Conservation (phyloP, 2,888 invertebrate genomes). For the Aleiodes alternator region DNA sequence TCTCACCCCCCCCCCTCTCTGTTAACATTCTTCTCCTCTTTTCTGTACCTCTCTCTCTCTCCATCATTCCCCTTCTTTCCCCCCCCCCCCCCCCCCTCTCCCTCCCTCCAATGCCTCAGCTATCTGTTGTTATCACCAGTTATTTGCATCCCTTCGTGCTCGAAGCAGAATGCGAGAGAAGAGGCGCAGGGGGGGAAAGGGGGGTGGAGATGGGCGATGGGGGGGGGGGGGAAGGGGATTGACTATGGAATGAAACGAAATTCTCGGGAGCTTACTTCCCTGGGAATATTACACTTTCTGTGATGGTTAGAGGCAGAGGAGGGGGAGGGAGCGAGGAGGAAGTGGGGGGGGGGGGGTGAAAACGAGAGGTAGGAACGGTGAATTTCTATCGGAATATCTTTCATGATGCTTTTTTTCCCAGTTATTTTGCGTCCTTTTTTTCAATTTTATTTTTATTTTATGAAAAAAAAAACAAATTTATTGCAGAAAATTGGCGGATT, state of each 20-base stretch:
- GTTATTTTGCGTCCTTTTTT: not conserved
- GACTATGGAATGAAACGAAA: slow-evolving; percentile 53
- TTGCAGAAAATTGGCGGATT: not conserved
- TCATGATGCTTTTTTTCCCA: not conserved
- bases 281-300: slow-evolving; percentile 68
- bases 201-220: not conserved
- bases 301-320: not conserved
- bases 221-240: slow-evolving; percentile 21
- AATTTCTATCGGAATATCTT: slow-evolving; percentile 26
- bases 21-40: slow-evolving; percentile 10
- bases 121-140: slow-evolving; percentile 74
- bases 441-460: not conserved
- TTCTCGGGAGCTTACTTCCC: slow-evolving; percentile 69
- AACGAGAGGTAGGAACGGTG: slow-evolving; percentile 20
- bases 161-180: slow-evolving; percentile 29
- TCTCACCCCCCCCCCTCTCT: slow-evolving; percentile 45
- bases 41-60: slow-evolving; percentile 44
- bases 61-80: slow-evolving; percentile 32
- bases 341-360: slow-evolving; percentile 42
- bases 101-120: slow-evolving; percentile 61
- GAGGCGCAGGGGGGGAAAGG: not conserved
- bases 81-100: not conserved
- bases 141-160: slow-evolving; percentile 72
- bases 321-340: too few species aligned
- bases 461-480: too few species aligned